Evolutionary conservation across 2,888 invertebrate species (phyloP), one percentile per base, ranked within the genome.

Genomic region (Andrena bucephala): DNA sequence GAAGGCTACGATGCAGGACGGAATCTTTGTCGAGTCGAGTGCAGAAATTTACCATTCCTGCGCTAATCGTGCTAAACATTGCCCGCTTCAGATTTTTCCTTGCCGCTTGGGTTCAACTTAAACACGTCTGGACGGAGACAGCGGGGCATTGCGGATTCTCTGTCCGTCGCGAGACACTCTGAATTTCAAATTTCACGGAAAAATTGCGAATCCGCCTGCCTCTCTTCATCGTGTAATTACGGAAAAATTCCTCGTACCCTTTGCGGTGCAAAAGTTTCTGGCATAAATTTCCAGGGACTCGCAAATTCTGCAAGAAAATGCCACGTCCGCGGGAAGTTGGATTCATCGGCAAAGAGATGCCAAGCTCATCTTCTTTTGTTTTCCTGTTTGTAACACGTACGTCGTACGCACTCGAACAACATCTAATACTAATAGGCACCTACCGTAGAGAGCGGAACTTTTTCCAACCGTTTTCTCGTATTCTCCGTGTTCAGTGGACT

Each of bases 201-300:
- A 29, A 29, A 48, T n/a, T 8, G 16, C 1, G 13, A 50, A 29
- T 16, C 54, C 50, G 27, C 10, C 29, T 4, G 31, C 13, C n/a
- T 24, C 50, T 31, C 24, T 10, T 65, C 33, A n/a, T 54, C 65
- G 65, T 8, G 54, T 73, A 65, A 73, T 73, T 73, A 65, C 36
- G 65, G 65, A 65, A 42, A 73, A 54, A 54, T 42, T 65, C n/a
- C 52, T 54, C 52, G 52, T 36, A 31, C 10, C 29, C 36, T 73
- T 65, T 54, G 24, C 10, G 24, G 52, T 52, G 65, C n/a, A 54
- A 54, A 54, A 63, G 10, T 20, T 65, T 24, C 27, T 20, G 31
- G 33, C 52, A 52, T 54, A 63, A 50, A 62, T 71, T 62, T 33
- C 10, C 33, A 6, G n/a, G 10, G 52, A 54, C 67, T 31, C 13